Evolutionary conservation across 2,888 invertebrate genomes (phyloP), one percentile per base, ranked within the genome.

Genomic region (Heliconius sara): DNA sequence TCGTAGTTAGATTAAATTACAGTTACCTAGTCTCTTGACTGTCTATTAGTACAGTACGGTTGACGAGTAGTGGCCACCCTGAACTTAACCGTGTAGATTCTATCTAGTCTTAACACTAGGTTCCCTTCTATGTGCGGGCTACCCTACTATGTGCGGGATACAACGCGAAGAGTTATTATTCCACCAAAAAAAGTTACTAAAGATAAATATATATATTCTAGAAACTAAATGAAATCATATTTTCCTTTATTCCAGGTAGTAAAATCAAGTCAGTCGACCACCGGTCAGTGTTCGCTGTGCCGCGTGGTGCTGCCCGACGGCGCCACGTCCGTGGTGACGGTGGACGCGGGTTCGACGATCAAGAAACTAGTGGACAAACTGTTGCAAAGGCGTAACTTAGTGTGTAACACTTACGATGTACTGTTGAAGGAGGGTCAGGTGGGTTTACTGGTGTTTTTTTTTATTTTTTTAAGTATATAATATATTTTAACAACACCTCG

Each of bases 281-380:
- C 85, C 16, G 90, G 89, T 9, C 80, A 79, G 76, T 83, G 84
- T 34, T 80, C 83, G 7, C 92, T 98, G 52, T 98, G 98, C 89
- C 96, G 98, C 84, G 98, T 99, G 81, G 97, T 98, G 87, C 95
- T 99, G 81, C 98, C 98, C 3, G 99, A 99, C 93, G 98, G 98
- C 73, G 98, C 98, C 80, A 98, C 99, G 5, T 98, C 99, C 1
- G 98, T 99, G 84, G 98, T 99, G 80, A 97, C 97, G 85, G 97
- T 98, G 72, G 97, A 97, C 85, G 95, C 97, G 30, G 95, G 96
- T 47, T 97, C 98, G 89, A 97, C 97, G 0, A 97, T 99, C 80
- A 96, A 97, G 80, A 96, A 97, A 83, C 96, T 99, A 78, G 97
- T 99, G 39, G 97, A 97, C 84, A 96, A 98, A 80, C 95, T 99